Evolutionary conservation across 1,140 invertebrate genomes (phyloP).

Genomic region (Cyrtorhinus lividipennis): DNA sequence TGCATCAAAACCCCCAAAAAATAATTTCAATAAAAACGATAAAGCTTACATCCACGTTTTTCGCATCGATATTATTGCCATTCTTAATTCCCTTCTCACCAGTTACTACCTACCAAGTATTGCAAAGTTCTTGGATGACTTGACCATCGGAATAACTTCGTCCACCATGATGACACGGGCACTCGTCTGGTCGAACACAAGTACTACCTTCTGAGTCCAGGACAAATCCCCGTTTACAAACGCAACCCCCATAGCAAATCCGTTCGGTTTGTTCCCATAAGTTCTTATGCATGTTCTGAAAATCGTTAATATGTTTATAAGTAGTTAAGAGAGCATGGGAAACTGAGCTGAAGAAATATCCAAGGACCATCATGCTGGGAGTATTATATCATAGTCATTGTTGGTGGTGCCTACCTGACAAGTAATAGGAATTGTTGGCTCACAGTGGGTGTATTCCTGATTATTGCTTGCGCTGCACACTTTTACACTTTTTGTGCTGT

Average conservation of each 20-base stretch:
- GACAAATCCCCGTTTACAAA: constrained; percentile 60
- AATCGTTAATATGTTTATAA: constrained; percentile 10
- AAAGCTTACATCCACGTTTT: too few relatives aligned
- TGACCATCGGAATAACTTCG: constrained; percentile 62
- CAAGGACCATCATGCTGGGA: not conserved
- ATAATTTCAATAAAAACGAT: too few relatives aligned
- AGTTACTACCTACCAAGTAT: constrained; percentile 62
- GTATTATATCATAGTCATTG: not conserved
- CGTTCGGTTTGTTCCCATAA: constrained; percentile 16
- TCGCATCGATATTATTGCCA: too few relatives aligned
- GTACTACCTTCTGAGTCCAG: constrained; percentile 45
- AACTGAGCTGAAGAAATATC: too few relatives aligned
- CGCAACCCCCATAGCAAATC: constrained; percentile 56
- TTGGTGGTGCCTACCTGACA: constrained; percentile 43
- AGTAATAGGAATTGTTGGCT: constrained; percentile 53
- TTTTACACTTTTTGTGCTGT: constrained; percentile 39
- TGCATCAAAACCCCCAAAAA: too few relatives aligned
- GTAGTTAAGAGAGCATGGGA: not conserved
- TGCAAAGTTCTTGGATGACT: constrained; percentile 63
- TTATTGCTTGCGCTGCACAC: constrained; percentile 44
- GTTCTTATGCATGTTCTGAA: constrained; percentile 53
- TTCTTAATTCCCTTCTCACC: too few relatives aligned
- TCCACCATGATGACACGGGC: constrained; percentile 79
- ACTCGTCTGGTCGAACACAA: constrained; percentile 53
- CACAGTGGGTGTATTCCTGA: constrained; percentile 60